phyloP scores from a whole-genome alignment of 1,140 invertebrate genomes.

The Drosophila azteca region DNA sequence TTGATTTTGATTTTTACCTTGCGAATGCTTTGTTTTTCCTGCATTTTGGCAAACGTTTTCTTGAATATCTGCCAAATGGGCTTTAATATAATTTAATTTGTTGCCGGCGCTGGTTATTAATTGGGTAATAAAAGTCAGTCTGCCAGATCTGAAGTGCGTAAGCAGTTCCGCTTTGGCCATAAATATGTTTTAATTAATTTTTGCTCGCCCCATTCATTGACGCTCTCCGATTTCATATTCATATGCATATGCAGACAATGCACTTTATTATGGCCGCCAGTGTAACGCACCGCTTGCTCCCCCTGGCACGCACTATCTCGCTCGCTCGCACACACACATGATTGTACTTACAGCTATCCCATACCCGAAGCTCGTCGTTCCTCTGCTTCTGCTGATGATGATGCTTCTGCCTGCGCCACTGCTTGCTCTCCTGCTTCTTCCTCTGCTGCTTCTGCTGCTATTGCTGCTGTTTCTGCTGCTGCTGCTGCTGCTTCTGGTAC shows the following conservation, averaged over 20 bases:
- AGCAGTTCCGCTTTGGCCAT: slow-evolving; percentile 17
- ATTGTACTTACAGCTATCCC: slow-evolving; percentile 24
- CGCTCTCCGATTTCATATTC: slow-evolving; percentile 2
- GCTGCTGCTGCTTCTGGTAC: slow-evolving; percentile 21
- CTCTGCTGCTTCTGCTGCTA: slow-evolving; percentile 26
- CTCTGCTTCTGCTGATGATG: too few relatives aligned
- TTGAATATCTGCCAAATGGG: slow-evolving; percentile 44
- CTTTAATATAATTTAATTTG: slow-evolving; percentile 32
- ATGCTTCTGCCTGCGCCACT: slow-evolving; percentile 17
- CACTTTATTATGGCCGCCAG: slow-evolving; percentile 36
- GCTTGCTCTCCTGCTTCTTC: slow-evolving; percentile 9
- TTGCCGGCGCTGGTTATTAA: slow-evolving; percentile 31
- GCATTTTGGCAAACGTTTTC: slow-evolving; percentile 5
- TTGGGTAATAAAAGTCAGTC: slow-evolving; percentile 47
- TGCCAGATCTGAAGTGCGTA: slow-evolving; percentile 31
- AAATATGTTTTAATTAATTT: slow-evolving; percentile 39
- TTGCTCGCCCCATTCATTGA: not conserved
- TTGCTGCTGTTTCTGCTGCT: too few relatives aligned
- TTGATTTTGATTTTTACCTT: slow-evolving; percentile 27
- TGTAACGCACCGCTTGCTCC: slow-evolving; percentile 28
- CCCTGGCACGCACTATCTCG: slow-evolving; percentile 30
- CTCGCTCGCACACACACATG: slow-evolving; percentile 20
- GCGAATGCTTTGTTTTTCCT: too few relatives aligned
- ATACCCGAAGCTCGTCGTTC: slow-evolving; percentile 11
- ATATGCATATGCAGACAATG: slow-evolving; percentile 6